Base-by-base conservation (phyloP, 2,888 invertebrate species). In the Aplocera efformata region DNA sequence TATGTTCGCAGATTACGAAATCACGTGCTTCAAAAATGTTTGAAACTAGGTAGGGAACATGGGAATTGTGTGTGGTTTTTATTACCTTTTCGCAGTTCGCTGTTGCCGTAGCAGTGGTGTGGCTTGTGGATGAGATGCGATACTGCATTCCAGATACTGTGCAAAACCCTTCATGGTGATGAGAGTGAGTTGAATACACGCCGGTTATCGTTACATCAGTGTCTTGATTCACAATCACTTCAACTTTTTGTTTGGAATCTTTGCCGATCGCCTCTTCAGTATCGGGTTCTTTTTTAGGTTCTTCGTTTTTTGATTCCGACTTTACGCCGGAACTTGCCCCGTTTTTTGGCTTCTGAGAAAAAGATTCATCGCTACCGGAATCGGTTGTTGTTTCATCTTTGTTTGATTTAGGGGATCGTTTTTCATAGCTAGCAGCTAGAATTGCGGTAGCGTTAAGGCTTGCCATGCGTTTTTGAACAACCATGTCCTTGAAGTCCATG, bases 361-460 rank as follows among this genome's bases (percentile, higher is more conserved):
- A 82, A 63, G 85, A 80, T 56, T 89, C 88, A 46, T 90, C 86
- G 54, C 90, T 89, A 50, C 89, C 83, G 29, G 89, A 83, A 69
- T 90, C 85, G n/a, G 89, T 90, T 25, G 89, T 90, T 31, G 91
- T 90, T 38, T 90, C 90, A 38, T 90, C 90, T 56, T 89, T 89
- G 44, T 78, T 90, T 24, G 90, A 90, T 59, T 90, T 90, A 0
- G 90, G 89, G 23, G 90, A 90, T 33, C 90, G 88, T 66, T 93
- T 95, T 72, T 96, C 95, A 63, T 96, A 96, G 53, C 95, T 96
- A 10, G 96, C 96, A 0, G 96, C 96, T 53, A 97, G 89, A 62
- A 97, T 96, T 10, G 97, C 97, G 22, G 94, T 94, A 7, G 97
- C 97, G 74, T 97, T 97, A 20, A 97, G 83, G 69, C 96, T 96